Evolutionary conservation across 2,888 invertebrate genomes (phyloP), one percentile per base, ranked within the genome.

Genomic region (Herminia tarsipennalis): DNA sequence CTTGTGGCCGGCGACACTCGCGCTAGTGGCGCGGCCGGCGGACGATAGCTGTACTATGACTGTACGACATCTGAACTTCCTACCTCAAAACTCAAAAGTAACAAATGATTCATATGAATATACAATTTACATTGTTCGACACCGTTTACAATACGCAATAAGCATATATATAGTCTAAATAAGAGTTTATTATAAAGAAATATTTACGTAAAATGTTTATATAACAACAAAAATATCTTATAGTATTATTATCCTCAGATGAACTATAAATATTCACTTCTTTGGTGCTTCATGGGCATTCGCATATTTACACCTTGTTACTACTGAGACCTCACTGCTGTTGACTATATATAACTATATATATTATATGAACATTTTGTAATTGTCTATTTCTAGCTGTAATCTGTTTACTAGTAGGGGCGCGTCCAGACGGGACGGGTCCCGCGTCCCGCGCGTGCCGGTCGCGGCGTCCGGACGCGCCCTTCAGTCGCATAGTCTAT

Each of bases 171-270:
- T 87, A 88, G 83, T 81, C 76, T 82, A 81, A 81, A 81, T 88
- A 83, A 88, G 88, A 89, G 84, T 88, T 88, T 88, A 88, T 86
- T 83, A 81, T 78, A 84, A 82, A 86, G 77, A 86, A 86, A 84
- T 88, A 88, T 89, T 89, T 88, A 89, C 86, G 78, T 83, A 83
- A 84, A 81, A 66, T 76, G 75, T 83, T 84, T 86, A 81, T 82
- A 78, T 82, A 68, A 78, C 71, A 59, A 82, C 79, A 76, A 82
- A 84, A 83, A 78, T 83, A 83, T 84, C 78, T 62, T 76, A 75
- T 79, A 76, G 76, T 76, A 70, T 69, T 38, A 38, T 47, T 77
- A 76, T 78, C 80, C 78, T 79, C 82, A 82, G 77, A 84, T 76
- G 68, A 77, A 76, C 73, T 20, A 32, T 42, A 24, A 79, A 76